Percentiles rank a stretch among this genome's conserved stretches.
These are phyloP conservation scores for Triplophysa siluroides DNA, from an alignment of 2,113 vertebrate species.

Conservation along the genomic window DNA sequence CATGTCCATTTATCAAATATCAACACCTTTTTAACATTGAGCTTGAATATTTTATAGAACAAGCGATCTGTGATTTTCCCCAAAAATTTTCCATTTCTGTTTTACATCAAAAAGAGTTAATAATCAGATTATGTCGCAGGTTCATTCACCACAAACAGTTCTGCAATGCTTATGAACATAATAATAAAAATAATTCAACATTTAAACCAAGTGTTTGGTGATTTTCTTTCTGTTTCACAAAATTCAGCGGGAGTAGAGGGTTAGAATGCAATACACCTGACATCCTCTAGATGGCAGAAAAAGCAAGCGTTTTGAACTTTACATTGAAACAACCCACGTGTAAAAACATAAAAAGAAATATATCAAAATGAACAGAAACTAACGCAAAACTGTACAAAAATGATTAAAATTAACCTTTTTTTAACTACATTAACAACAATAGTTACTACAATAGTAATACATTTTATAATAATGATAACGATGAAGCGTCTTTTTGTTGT, in stretches of 20 bases:
- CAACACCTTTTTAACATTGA: neutral
- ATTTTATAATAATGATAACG: too few relatives aligned
- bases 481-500: too few relatives aligned
- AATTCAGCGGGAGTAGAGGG: too few relatives aligned
- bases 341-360: neutral
- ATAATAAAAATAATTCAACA: constrained; percentile 2
- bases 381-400: neutral
- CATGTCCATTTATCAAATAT: neutral
- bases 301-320: neutral
- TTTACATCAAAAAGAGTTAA: neutral
- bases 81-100: neutral
- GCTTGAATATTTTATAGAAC: neutral
- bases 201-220: neutral
- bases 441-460: too few relatives aligned
- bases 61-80: too few relatives aligned
- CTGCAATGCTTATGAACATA: neutral
- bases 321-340: neutral
- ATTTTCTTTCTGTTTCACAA: too few relatives aligned
- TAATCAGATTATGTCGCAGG: neutral
- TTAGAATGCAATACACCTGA: neutral
- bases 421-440: too few relatives aligned
- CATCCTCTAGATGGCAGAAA: constrained; percentile 23
- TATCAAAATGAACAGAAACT: neutral
- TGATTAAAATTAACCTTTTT: too few relatives aligned
- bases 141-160: neutral